Evolutionary conservation across 2,888 invertebrate genomes (phyloP), one percentile per base, ranked within the genome.

Genomic region (Schizotus pectinicornis): DNA sequence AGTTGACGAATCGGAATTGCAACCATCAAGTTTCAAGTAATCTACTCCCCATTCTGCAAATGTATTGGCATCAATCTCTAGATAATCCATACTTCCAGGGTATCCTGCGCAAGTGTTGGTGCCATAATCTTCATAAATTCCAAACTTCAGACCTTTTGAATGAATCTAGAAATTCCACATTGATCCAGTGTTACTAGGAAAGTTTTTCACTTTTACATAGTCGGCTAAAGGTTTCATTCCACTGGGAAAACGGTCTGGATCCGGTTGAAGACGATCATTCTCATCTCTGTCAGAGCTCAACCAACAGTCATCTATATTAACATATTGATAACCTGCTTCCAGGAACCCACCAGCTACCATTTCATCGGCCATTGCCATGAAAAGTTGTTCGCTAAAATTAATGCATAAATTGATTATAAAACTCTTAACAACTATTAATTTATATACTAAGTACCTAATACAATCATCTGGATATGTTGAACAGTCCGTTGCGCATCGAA

Each of bases 91-190:
- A 50, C 88, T 87, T 1, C 92, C 92, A 0, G 92, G 92, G 74
- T 88, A 92, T 0, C 91, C 90, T 1, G 83, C 89, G 72, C 92
- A 94, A 0, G 93, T 94, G 54, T 81, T 77, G 30, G 84, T 87
- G 0, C 93, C 93, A 71, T 88, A 90, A 77, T 92, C 91, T 69
- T 88, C 88, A 75, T 94, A 94, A 68, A 92, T 86, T 7, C 91
- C 92, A 72, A 92, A 88, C 74, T 90, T 89, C 8, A 94, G 77
- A 0, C 90, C 91, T 68, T 82, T 83, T 6, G 79, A 76, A 72
- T 92, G 92, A 53, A 92, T 81, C 90, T 91, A 38, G 38, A 59
- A 56, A 13, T 22, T 8, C 43, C 8, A 7, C 14, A 14, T n/a
- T 31, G 41, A 38, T 38, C 9, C 9, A n/a, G n/a, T 49, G 8